Percentiles rank a stretch among this genome's conserved stretches.
phyloP scores from a whole-genome alignment of 1,140 invertebrate genomes.

The Stenopsyche tienmushanensis region DNA sequence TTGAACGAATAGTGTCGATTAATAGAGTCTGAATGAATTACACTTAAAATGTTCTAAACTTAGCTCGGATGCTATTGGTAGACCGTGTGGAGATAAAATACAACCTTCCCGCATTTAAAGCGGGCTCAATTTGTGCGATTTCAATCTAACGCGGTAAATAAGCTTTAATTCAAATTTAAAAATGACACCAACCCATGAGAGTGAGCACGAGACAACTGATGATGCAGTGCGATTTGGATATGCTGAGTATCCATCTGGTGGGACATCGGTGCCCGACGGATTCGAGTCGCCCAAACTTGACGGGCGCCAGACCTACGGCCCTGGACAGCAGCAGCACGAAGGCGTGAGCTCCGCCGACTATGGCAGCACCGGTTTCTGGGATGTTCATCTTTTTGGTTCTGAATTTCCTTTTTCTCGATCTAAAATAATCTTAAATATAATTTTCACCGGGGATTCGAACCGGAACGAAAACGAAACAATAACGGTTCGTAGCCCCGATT shows the following conservation, averaged over 20 bases:
- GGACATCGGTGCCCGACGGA: slow-evolving; percentile 37
- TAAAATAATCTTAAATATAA: slow-evolving; percentile 5
- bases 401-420: neutral
- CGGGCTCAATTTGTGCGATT: no score
- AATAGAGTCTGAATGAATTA: no score
- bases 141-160: no score
- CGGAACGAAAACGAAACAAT: no score
- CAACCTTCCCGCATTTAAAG: no score
- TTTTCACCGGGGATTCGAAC: neutral
- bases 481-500: no score
- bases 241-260: slow-evolving; percentile 45
- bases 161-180: no score
- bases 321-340: slow-evolving; percentile 46
- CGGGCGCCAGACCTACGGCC: slow-evolving; percentile 50
- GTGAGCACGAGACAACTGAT: slow-evolving; percentile 51
- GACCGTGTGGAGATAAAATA: no score
- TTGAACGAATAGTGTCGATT: no score
- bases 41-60: no score
- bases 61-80: no score
- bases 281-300: slow-evolving; percentile 44
- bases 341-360: slow-evolving; percentile 35
- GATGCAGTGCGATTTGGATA: slow-evolving; percentile 49
- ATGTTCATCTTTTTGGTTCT: neutral
- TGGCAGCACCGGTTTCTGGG: neutral
- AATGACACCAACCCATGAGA: slow-evolving; percentile 47